These are phyloP conservation scores for Apamea crenata DNA, from an alignment of 2,888 invertebrate species.

Conservation along the genomic window DNA sequence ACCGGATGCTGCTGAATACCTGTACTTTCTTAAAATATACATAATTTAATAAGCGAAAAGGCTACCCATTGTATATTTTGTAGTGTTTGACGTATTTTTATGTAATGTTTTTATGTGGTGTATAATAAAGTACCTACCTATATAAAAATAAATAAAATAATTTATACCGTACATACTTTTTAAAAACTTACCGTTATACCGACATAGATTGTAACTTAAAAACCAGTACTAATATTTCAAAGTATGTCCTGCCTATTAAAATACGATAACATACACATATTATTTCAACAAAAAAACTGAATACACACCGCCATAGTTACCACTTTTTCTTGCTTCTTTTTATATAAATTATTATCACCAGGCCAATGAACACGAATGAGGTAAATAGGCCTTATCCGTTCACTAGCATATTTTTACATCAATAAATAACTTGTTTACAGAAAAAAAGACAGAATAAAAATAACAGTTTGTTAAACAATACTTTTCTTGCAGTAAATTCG, in stretches of 20 bases:
- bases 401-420: constrained; percentile 46
- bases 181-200: not conserved
- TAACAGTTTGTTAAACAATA: constrained; percentile 32
- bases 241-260: constrained; percentile 12
- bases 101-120: no score
- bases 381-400: constrained; percentile 66
- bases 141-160: no score
- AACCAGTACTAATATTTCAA: constrained; percentile 10
- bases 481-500: constrained; percentile 24
- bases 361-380: constrained; percentile 69
- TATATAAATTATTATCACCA: constrained; percentile 69
- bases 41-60: no score
- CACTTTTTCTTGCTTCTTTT: constrained; percentile 57
- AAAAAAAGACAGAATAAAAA: constrained; percentile 20
- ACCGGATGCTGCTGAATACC: no score
- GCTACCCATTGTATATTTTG: no score
- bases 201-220: constrained; percentile 1
- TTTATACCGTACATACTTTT: not conserved
- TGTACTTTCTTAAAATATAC: no score
- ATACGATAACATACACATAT: constrained; percentile 5
- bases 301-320: constrained; percentile 12
- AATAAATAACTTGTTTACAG: constrained; percentile 61
- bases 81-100: no score
- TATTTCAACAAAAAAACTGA: constrained; percentile 29
- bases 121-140: no score